Evolutionary conservation across 1,140 invertebrate genomes (phyloP), one percentile per base, ranked within the genome.

Genomic region (Sarcophaga peregrina): DNA sequence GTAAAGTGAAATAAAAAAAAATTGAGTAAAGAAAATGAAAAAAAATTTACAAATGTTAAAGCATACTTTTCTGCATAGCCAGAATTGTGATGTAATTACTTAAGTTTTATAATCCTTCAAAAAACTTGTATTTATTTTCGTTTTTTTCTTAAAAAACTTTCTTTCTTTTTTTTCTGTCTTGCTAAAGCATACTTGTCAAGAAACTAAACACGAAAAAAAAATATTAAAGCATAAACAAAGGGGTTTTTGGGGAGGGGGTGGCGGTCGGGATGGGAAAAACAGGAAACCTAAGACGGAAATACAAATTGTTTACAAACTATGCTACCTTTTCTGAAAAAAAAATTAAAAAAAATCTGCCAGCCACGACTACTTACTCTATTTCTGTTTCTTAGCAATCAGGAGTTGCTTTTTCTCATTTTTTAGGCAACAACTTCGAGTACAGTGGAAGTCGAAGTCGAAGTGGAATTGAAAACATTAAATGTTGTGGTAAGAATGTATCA

Each of bases 301-400:
- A 68, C 62, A 68, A 68, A 68, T 68, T 68, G 62, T 68, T 68
- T 68, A 68, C 62, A 68, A 68, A 68, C 62, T 68, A 37, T 37
- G 25, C 3, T 68, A 68, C 62, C 62, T 68, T 68, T 58, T 13
- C n/a, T 9, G 11, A 37, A 37, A 37, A 37, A 37, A 37, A 37
- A 37, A 1, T 2, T 2, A 37, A 37, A 37, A 37, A 37, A 37
- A 4, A 37, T 4, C 25, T 37, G 25, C 25, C 25, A 37, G 25
- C 25, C 25, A 37, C 25, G 1, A 37, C 25, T 37, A 37, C 25
- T 37, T 4, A 37, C 25, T 37, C 25, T 37, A 37, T 37, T 37
- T 37, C 25, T 37, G 25, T 37, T 37, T 37, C 25, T 37, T 37
- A 37, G 25, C 25, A 37, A 37, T 37, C 25, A 37, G 25, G 4